A percentile compares a stretch with the other conserved stretches of the same genome.
Conservation (phyloP, 2,888 invertebrate species). For the Maniola hyperantus region DNA sequence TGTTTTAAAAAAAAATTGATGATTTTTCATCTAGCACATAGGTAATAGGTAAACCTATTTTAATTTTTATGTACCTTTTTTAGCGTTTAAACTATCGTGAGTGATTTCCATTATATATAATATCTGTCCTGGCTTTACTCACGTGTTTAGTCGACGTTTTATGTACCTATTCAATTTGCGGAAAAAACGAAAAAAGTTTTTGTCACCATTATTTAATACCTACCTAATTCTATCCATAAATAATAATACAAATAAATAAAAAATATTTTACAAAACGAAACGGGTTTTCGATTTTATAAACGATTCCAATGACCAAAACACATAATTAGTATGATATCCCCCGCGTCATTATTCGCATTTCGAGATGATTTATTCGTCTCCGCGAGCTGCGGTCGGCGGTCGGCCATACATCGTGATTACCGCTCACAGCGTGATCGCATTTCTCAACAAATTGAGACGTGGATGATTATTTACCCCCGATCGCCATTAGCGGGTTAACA, state of each 20-base stretch:
- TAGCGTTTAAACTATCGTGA: too few species aligned
- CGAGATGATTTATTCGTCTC: constrained; percentile 54
- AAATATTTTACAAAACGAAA: neutral
- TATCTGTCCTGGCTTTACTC: too few species aligned
- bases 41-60: too few species aligned
- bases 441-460: constrained; percentile 61
- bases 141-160: too few species aligned
- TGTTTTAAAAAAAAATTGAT: too few species aligned
- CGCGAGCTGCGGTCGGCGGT: constrained; percentile 41
- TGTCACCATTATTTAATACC: too few species aligned
- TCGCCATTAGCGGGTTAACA: constrained; percentile 51
- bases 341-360: constrained; percentile 50
- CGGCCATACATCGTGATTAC: constrained; percentile 55
- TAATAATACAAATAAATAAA: neutral
- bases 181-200: too few species aligned
- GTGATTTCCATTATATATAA: too few species aligned
- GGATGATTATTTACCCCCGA: constrained; percentile 58
- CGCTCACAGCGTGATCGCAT: constrained; percentile 55
- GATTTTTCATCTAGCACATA: too few species aligned
- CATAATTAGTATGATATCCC: constrained; percentile 27
- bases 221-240: too few species aligned
- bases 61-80: too few species aligned
- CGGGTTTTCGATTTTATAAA: constrained; percentile 10
- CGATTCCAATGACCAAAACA: constrained; percentile 22
- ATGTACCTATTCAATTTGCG: too few species aligned